phyloP scores from a whole-genome alignment of 2,797 vertebrate genomes.

The Nyctalus aviator region DNA sequence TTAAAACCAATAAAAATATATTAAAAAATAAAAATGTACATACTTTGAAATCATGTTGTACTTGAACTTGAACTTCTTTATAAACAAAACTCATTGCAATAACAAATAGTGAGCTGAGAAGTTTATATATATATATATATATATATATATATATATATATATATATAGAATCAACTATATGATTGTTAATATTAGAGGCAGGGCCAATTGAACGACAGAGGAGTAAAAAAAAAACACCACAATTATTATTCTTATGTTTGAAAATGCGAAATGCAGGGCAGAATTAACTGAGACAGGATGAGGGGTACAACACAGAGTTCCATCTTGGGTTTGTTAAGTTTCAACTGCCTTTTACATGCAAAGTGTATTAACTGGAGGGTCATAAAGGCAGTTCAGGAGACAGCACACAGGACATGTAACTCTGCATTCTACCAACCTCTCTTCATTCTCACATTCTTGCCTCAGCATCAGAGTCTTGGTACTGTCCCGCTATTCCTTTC shows the following conservation, averaged over 20 bases:
- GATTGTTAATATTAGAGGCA: neutral
- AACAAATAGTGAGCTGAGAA: neutral
- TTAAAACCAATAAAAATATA: too few relatives aligned
- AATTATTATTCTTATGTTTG: neutral
- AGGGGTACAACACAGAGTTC: neutral
- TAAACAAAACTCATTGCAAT: neutral
- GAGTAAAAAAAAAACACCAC: neutral
- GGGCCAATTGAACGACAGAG: neutral
- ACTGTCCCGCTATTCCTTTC: neutral
- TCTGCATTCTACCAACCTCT: neutral
- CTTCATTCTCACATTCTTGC: neutral
- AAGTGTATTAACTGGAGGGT: neutral
- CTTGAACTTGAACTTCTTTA: neutral
- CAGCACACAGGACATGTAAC: neutral
- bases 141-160: neutral
- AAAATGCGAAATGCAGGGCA: neutral
- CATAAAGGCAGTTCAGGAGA: neutral
- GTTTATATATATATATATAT: neutral
- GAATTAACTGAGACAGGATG: neutral
- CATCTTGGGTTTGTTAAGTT: neutral
- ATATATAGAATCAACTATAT: neutral
- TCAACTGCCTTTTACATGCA: neutral
- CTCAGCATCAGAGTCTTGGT: neutral
- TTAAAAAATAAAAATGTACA: too few relatives aligned
- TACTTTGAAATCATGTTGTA: neutral